phyloP scores from a whole-genome alignment of 2,888 invertebrate species.

The Hydroisotoma schaefferi region DNA sequence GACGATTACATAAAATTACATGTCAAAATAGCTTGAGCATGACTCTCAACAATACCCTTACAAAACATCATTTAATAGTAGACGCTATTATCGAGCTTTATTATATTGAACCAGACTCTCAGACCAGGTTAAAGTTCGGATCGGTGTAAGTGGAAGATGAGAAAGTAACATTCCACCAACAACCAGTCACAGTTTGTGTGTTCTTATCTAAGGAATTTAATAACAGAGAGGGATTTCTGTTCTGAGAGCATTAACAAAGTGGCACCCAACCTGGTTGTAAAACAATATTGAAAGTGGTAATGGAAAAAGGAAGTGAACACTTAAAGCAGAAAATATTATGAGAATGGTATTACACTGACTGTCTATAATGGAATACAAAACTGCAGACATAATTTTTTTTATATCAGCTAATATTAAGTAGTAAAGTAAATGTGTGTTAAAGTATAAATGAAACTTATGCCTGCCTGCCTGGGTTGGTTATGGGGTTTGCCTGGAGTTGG shows the following conservation, averaged over 20 bases:
- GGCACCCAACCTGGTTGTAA: constrained; percentile 10
- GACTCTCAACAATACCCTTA: neutral
- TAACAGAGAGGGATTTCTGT: constrained; percentile 4
- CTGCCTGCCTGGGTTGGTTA: too few species aligned
- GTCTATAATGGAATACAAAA: too few species aligned
- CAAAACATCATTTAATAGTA: too few species aligned
- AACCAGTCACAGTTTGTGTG: constrained; percentile 1
- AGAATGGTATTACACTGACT: too few species aligned
- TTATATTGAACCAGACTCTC: too few species aligned
- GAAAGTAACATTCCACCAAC: constrained; percentile 9
- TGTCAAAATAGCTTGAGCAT: neutral
- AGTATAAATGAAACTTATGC: too few species aligned
- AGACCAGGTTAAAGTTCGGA: neutral
- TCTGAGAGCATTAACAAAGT: constrained; percentile 4
- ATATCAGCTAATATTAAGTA: too few species aligned
- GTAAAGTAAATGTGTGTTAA: too few species aligned
- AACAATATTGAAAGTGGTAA: constrained; percentile 11
- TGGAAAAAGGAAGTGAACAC: constrained; percentile 3
- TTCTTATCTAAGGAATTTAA: constrained; percentile 7
- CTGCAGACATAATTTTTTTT: too few species aligned
- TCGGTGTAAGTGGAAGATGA: neutral
- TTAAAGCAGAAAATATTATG: too few species aligned
- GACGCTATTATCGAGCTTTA: too few species aligned
- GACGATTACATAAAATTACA: neutral
- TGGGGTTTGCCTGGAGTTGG: too few species aligned